A percentile compares a stretch with the other conserved stretches of the same genome.
These are phyloP conservation scores for Tetragonula carbonaria DNA, from an alignment of 2,888 invertebrate species.

Conservation along the genomic window DNA sequence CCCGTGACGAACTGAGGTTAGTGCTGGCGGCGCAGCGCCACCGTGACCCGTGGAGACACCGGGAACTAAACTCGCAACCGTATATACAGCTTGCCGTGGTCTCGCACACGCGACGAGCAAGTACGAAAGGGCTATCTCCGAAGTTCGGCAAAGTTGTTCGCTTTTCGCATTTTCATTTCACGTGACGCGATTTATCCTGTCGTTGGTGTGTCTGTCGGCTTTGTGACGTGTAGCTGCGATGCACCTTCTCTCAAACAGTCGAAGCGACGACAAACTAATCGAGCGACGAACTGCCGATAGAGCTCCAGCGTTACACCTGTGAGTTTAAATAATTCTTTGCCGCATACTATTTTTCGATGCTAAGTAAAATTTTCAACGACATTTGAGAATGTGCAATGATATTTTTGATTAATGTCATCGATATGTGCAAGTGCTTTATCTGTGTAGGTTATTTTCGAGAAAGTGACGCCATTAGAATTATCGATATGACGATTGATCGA, in stretches of 20 bases:
- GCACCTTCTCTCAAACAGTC: no score
- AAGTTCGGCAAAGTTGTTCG: conserved; percentile 42
- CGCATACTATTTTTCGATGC: background rate
- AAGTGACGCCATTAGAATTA: background rate
- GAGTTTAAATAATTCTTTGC: background rate
- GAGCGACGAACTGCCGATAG: background rate
- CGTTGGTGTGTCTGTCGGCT: conserved; percentile 28
- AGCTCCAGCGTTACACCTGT: background rate
- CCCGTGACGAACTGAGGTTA: conserved; percentile 83
- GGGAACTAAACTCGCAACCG: conserved; percentile 71
- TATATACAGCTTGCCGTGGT: conserved; percentile 52
- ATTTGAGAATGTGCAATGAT: background rate
- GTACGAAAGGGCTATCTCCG: conserved; percentile 21
- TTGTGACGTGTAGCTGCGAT: background rate
- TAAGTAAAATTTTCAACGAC: background rate
- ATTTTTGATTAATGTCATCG: background rate
- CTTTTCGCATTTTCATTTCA: conserved; percentile 53
- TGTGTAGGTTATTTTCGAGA: background rate
- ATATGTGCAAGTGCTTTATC: background rate
- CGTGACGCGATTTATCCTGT: conserved; percentile 31
- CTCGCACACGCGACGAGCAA: conserved; percentile 46
- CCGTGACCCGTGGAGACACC: conserved; percentile 82
- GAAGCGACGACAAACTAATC: background rate
- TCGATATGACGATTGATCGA: background rate
- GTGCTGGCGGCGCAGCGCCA: conserved; percentile 80